phyloP scores from a whole-genome alignment of 2,888 invertebrate genomes.

The Conus canariensis region DNA sequence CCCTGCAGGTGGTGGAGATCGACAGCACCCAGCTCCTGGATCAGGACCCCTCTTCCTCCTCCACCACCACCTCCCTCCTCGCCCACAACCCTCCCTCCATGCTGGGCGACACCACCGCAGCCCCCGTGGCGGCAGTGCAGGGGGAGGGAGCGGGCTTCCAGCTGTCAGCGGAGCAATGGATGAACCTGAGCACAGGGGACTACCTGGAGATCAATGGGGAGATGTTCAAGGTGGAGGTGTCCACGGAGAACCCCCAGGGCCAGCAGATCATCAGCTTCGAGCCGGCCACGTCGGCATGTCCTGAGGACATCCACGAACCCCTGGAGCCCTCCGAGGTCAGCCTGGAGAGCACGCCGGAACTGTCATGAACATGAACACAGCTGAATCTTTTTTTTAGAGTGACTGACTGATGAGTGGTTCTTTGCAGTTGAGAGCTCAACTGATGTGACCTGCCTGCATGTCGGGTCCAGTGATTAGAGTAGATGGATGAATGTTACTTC shows the following conservation, averaged over 20 bases:
- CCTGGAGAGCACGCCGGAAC: constrained; percentile 1
- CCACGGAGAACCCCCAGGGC: neutral
- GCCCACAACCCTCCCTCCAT: neutral
- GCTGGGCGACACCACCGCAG: constrained; percentile 26
- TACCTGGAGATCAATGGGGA: constrained; percentile 76
- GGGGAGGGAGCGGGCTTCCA: constrained; percentile 54
- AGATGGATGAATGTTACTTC: neutral
- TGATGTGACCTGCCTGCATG: too few species aligned
- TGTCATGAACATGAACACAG: neutral
- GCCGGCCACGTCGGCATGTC: neutral
- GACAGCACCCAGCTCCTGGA: constrained; percentile 32
- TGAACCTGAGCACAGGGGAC: constrained; percentile 72
- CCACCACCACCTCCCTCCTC: neutral
- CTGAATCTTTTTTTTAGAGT: too few species aligned
- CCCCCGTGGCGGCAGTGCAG: neutral
- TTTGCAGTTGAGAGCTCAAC: neutral
- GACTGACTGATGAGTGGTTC: too few species aligned
- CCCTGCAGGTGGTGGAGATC: constrained; percentile 40
- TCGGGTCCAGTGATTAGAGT: too few species aligned
- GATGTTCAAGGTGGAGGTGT: constrained; percentile 65
- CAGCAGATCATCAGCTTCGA: constrained; percentile 39
- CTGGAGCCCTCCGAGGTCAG: neutral
- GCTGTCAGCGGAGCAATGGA: constrained; percentile 70
- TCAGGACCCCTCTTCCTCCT: neutral
- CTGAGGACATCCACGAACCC: too few species aligned